Evolutionary conservation across 2,113 vertebrate species (phyloP).

Genomic region (Guaruba guarouba): DNA sequence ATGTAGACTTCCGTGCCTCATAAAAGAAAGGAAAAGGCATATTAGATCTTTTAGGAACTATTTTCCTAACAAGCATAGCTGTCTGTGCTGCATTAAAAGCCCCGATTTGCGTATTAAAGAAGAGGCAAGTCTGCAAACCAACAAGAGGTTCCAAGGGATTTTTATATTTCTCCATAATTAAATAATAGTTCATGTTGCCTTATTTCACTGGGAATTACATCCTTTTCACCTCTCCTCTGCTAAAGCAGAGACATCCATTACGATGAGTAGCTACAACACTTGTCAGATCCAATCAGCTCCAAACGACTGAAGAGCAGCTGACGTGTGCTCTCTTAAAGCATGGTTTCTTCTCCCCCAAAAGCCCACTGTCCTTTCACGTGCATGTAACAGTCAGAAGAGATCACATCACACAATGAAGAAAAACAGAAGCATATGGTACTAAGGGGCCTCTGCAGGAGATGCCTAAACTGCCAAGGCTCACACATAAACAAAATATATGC

Average conservation of each 20-base stretch:
- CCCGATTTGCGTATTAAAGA: conserved; percentile 78
- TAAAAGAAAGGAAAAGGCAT: background rate
- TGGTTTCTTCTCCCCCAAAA: conserved; percentile 75
- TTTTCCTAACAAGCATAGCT: conserved; percentile 35
- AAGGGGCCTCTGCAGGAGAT: conserved; percentile 78
- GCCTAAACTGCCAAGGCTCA: conserved; percentile 72
- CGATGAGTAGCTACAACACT: conserved; percentile 88
- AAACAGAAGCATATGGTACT: conserved; percentile 86
- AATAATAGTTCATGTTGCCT: conserved; percentile 82
- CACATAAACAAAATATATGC: conserved; percentile 77
- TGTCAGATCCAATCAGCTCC: conserved; percentile 90
- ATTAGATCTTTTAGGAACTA: background rate
- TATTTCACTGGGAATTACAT: conserved; percentile 82
- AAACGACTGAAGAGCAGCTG: conserved; percentile 79
- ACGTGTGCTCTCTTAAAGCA: conserved; percentile 79
- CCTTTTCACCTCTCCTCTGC: conserved; percentile 79
- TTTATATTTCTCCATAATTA: conserved; percentile 81
- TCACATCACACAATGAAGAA: conserved; percentile 84
- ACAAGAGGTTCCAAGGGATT: conserved; percentile 66
- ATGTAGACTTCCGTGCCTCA: background rate
- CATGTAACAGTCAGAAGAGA: conserved; percentile 85
- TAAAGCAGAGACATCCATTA: conserved; percentile 86
- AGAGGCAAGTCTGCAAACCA: conserved; percentile 67
- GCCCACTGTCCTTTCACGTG: conserved; percentile 82
- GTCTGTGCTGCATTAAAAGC: conserved; percentile 51